Evolutionary conservation across 2,797 vertebrate species (phyloP).

Genomic region (Pyrocephalus nanus): DNA sequence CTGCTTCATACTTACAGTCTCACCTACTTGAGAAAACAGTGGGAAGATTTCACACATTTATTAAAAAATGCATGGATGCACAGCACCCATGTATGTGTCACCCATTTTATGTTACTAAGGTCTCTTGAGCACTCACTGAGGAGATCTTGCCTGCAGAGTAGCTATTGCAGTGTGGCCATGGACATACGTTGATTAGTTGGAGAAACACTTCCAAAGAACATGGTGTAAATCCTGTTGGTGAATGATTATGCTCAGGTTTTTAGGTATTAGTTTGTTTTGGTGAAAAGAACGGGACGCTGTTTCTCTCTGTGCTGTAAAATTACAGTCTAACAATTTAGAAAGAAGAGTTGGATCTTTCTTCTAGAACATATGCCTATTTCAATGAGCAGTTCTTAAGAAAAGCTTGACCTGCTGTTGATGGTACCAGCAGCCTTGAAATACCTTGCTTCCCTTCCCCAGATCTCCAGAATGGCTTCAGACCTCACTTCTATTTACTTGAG

Average conservation of each 20-base stretch:
- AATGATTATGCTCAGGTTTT: neutral
- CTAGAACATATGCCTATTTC: neutral
- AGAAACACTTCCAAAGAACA: neutral
- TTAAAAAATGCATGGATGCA: neutral
- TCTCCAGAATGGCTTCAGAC: neutral
- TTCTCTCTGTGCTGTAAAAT: neutral
- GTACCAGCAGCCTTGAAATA: neutral
- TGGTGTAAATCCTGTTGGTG: neutral
- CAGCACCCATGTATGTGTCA: neutral
- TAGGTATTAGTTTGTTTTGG: neutral
- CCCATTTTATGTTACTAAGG: neutral
- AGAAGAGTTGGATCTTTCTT: neutral
- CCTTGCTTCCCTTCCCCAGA: neutral
- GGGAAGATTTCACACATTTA: neutral
- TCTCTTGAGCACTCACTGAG: neutral
- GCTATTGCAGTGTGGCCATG: neutral
- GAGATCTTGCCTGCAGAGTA: neutral
- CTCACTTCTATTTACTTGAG: neutral
- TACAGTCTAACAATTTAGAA: neutral
- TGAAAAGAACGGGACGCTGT: neutral
- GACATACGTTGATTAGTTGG: neutral
- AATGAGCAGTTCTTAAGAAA: neutral
- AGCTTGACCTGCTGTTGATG: neutral
- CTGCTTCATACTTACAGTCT: neutral
- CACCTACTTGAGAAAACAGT: neutral